These are phyloP conservation scores for Synanthedon myopaeformis DNA, from an alignment of 2,888 invertebrate genomes.

Conservation along the genomic window DNA sequence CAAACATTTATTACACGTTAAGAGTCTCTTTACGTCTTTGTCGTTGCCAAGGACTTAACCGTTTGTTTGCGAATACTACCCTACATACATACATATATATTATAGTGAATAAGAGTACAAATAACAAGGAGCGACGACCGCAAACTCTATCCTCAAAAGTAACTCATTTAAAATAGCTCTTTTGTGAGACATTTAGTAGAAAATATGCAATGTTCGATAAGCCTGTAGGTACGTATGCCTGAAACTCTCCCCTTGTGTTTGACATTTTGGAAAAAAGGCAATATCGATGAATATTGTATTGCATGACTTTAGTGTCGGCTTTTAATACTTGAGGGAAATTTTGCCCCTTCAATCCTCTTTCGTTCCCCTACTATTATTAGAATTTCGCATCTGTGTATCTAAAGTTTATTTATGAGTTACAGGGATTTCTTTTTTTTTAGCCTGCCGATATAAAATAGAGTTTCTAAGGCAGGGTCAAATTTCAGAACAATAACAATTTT, in stretches of 20 bases:
- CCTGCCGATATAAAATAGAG: too few species aligned
- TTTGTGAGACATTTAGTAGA: constrained; percentile 5
- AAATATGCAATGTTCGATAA: constrained; percentile 5
- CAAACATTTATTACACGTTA: constrained; percentile 58
- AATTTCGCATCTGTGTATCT: constrained; percentile 56
- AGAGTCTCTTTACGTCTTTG: constrained; percentile 51
- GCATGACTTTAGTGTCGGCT: constrained; percentile 31
- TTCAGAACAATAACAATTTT: too few species aligned
- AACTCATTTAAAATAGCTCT: constrained; percentile 8
- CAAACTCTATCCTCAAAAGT: constrained; percentile 5
- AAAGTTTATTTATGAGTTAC: constrained; percentile 54
- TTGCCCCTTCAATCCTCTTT: constrained; percentile 43
- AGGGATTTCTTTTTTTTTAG: constrained; percentile 12
- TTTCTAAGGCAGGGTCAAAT: too few species aligned
- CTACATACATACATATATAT: neutral
- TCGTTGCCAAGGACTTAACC: constrained; percentile 31
- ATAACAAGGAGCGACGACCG: neutral
- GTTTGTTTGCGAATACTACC: neutral
- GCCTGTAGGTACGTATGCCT: constrained; percentile 4
- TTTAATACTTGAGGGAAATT: constrained; percentile 52
- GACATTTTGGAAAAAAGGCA: constrained; percentile 28
- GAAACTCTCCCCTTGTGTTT: constrained; percentile 16
- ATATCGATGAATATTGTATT: constrained; percentile 62
- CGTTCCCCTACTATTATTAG: constrained; percentile 56
- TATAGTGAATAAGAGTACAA: neutral